These are phyloP conservation scores for Microcebus griseorufus DNA, from an alignment of 2,113 vertebrate species.

Conservation along the genomic window DNA sequence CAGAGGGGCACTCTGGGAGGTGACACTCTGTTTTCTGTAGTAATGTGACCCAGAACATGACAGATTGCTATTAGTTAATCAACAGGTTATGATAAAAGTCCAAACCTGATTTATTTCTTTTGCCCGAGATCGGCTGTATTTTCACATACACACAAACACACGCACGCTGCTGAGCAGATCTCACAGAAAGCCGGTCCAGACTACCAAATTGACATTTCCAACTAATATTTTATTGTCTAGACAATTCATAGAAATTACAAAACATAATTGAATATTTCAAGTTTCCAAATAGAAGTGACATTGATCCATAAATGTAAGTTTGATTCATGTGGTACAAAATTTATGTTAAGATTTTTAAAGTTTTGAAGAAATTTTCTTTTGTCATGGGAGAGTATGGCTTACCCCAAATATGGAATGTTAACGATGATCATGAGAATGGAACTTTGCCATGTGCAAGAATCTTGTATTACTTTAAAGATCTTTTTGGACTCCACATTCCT, in stretches of 20 bases:
- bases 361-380: constrained; percentile 35
- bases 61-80: constrained; percentile 84
- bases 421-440: neutral
- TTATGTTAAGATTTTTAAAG: neutral
- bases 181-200: neutral
- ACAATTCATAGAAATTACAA: neutral
- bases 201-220: neutral
- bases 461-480: neutral
- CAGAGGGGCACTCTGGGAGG: constrained; percentile 89
- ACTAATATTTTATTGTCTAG: neutral
- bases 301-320: constrained; percentile 16
- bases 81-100: constrained; percentile 83
- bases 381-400: neutral
- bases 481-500: neutral
- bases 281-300: constrained; percentile 48
- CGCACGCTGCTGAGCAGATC: neutral
- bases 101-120: constrained; percentile 69
- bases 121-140: constrained; percentile 31
- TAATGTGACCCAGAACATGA: constrained; percentile 82
- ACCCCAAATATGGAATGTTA: neutral
- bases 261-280: constrained; percentile 6
- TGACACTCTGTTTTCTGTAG: constrained; percentile 86
- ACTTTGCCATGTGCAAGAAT: neutral
- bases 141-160: constrained; percentile 1
- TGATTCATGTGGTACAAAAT: constrained; percentile 24